Evolutionary conservation across 2,797 vertebrate genomes (phyloP).

Genomic region (Corythornis leucogaster): DNA sequence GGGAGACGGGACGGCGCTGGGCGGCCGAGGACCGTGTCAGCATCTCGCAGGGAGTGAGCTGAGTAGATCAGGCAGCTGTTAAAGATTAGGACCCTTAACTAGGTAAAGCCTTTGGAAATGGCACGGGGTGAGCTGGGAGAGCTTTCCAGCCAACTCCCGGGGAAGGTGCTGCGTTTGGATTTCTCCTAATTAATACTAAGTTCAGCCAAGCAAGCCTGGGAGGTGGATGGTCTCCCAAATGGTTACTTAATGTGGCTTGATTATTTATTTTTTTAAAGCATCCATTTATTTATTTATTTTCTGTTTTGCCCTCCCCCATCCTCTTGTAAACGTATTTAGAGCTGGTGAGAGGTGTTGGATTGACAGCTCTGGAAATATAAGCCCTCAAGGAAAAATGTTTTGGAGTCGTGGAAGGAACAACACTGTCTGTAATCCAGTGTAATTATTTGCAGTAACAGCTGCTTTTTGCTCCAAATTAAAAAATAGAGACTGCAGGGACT

Average conservation of each 20-base stretch:
- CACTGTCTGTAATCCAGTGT: not conserved
- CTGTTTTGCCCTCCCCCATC: not conserved
- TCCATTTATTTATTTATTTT: not conserved
- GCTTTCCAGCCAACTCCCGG: not conserved
- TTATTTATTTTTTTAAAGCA: not conserved
- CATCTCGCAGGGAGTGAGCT: not conserved
- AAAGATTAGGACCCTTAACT: slow-evolving; percentile 45
- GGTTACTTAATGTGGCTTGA: slow-evolving; percentile 23
- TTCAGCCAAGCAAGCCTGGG: slow-evolving; percentile 31
- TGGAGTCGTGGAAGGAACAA: not conserved
- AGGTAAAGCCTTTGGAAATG: slow-evolving; percentile 33
- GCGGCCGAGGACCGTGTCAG: not conserved
- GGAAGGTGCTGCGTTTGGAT: slow-evolving; percentile 34
- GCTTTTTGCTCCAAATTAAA: not conserved
- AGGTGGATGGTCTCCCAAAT: not conserved
- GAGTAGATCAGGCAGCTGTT: slow-evolving; percentile 57
- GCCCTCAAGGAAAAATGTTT: slow-evolving; percentile 2
- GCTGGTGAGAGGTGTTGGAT: not conserved
- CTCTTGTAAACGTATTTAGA: not conserved
- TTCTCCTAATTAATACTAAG: slow-evolving; percentile 45
- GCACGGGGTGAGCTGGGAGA: not conserved
- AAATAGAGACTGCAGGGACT: not conserved
- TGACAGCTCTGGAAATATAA: slow-evolving; percentile 5
- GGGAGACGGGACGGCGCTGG: not conserved
- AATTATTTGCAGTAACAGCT: not conserved